These are phyloP conservation scores for Papilio dardanus DNA, from an alignment of 1,140 invertebrate species.

Conservation along the genomic window DNA sequence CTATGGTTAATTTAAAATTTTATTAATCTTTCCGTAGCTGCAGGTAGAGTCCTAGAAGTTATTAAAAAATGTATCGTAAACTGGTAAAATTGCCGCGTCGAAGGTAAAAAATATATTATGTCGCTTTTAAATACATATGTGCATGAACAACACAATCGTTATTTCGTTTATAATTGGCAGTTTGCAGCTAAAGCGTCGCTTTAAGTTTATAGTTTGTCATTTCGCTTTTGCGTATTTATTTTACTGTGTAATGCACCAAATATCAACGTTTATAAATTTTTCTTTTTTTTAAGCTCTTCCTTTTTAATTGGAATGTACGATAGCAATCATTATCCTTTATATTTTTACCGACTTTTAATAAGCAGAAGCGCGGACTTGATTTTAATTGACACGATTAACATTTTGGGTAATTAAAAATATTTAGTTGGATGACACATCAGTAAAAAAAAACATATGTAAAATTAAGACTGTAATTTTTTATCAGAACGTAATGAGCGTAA, in stretches of 20 bases:
- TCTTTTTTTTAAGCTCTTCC: neutral
- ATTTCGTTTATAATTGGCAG: slow-evolving; percentile 15
- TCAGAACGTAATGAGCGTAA: neutral
- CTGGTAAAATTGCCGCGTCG: neutral
- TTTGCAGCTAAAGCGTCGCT: neutral
- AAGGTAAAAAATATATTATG: neutral
- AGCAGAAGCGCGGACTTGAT: neutral
- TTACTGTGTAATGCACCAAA: neutral
- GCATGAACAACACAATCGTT: neutral
- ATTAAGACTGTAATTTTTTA: too few species aligned
- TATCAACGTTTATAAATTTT: neutral
- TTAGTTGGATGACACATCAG: neutral
- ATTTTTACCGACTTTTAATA: neutral
- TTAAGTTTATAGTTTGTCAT: slow-evolving; percentile 3
- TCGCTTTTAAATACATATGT: slow-evolving; percentile 2
- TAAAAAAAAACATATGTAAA: too few species aligned
- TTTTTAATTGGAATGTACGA: neutral
- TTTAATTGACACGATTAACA: neutral
- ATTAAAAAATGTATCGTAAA: neutral
- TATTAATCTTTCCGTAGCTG: neutral
- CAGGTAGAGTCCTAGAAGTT: neutral
- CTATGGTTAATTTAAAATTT: neutral
- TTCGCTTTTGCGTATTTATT: slow-evolving; percentile 6
- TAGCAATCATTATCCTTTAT: neutral
- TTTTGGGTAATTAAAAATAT: slow-evolving; percentile 22